Percentiles rank a stretch among this genome's conserved stretches.
Evolutionary conservation across 2,797 vertebrate genomes (phyloP).

Genomic region (Crenichthys baileyi): DNA sequence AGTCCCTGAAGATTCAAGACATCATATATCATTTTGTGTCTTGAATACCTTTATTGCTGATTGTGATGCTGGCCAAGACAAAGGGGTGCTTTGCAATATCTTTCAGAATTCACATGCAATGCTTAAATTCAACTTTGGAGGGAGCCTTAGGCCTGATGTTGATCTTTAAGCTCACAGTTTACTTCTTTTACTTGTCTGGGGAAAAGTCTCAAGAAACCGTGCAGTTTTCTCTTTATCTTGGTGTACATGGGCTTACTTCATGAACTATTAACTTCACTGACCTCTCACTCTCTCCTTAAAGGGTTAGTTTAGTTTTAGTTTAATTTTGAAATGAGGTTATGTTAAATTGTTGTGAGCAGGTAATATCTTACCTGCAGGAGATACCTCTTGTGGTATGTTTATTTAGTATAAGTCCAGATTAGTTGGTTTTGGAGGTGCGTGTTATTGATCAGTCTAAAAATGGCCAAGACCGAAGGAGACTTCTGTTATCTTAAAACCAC

Average conservation of each 20-base stretch:
- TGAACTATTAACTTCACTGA: not conserved
- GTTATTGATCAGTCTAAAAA: not conserved
- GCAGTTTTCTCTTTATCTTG: not conserved
- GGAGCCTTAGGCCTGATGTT: conserved; percentile 73
- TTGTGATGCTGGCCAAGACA: not conserved
- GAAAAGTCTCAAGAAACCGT: not conserved
- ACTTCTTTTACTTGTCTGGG: not conserved
- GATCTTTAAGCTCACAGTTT: conserved; percentile 11
- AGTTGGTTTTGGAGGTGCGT: not conserved
- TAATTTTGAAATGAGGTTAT: not conserved
- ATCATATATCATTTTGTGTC: not conserved
- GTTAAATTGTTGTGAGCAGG: not conserved
- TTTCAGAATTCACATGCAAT: conserved; percentile 66
- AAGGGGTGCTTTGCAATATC: conserved; percentile 14
- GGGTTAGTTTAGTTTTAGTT: not conserved
- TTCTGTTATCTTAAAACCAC: not conserved
- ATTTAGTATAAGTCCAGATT: not conserved
- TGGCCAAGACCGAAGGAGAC: not conserved
- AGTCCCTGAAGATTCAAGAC: not conserved
- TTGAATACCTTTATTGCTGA: conserved; percentile 2
- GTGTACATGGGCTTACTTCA: conserved; percentile 32
- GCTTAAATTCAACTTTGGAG: conserved; percentile 73
- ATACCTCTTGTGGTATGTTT: not conserved
- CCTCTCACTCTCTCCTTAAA: not conserved
- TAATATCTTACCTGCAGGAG: not conserved